Percentiles rank a stretch among this genome's conserved stretches.
These are phyloP conservation scores for Mystacornis crossleyi DNA, from an alignment of 2,113 vertebrate species.

Conservation along the genomic window DNA sequence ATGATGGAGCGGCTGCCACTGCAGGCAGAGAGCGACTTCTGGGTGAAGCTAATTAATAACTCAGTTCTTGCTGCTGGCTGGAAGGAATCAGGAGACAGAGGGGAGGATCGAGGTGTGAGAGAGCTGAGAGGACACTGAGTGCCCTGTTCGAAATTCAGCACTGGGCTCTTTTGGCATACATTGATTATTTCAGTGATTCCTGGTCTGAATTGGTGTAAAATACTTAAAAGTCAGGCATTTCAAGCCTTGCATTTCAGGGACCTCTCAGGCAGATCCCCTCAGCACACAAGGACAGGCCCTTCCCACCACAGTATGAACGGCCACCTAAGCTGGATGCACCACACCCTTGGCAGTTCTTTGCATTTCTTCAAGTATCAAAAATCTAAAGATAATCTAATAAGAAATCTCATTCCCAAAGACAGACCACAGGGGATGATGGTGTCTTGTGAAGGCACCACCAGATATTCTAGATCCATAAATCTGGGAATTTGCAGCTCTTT, in stretches of 20 bases:
- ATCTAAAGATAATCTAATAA: too few species aligned
- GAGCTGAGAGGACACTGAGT: background rate
- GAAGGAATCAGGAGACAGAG: background rate
- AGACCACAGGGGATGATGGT: background rate
- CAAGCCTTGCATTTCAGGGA: background rate
- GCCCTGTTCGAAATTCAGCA: background rate
- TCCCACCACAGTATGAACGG: background rate
- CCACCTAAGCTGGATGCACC: background rate
- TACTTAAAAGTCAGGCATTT: background rate
- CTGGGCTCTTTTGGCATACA: background rate
- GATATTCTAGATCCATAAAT: background rate
- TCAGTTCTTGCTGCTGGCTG: background rate
- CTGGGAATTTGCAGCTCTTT: background rate
- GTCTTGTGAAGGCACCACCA: background rate
- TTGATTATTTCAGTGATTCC: background rate
- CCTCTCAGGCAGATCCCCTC: background rate
- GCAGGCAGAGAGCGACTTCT: constrained; percentile 14
- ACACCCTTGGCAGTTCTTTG: background rate
- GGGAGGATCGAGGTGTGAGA: background rate
- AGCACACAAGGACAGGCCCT: background rate
- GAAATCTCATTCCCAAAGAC: background rate
- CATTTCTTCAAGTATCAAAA: background rate
- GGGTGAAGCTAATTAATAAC: constrained; percentile 18
- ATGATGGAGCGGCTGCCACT: constrained; percentile 27
- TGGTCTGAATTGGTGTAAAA: background rate